phyloP scores from a whole-genome alignment of 2,797 vertebrate genomes.

The Protosalanx chinensis region DNA sequence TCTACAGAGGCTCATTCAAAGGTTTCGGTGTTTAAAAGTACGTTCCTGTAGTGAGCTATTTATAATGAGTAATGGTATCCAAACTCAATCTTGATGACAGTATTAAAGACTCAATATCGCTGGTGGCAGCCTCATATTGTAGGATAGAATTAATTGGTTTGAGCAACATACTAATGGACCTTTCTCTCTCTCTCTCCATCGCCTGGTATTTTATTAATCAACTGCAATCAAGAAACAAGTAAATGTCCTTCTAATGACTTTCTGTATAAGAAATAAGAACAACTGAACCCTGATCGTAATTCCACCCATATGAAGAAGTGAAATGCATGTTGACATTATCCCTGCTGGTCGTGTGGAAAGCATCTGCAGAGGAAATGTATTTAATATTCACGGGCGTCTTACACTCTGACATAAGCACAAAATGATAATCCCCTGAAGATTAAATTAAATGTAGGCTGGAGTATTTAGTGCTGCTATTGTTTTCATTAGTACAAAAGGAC shows the following conservation, averaged over 20 bases:
- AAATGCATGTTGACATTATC: slow-evolving; percentile 76
- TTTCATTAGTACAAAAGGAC: slow-evolving; percentile 72
- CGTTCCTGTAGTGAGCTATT: slow-evolving; percentile 55
- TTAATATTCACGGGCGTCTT: slow-evolving; percentile 71
- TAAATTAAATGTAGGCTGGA: slow-evolving; percentile 75
- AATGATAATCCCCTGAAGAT: slow-evolving; percentile 75
- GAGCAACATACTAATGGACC: slow-evolving; percentile 63
- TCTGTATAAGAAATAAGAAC: slow-evolving; percentile 29
- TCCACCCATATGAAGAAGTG: slow-evolving; percentile 72
- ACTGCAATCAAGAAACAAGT: slow-evolving; percentile 53
- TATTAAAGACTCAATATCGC: slow-evolving; percentile 53
- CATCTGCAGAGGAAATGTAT: slow-evolving; percentile 74
- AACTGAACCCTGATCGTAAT: slow-evolving; percentile 51
- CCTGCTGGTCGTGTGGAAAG: slow-evolving; percentile 50
- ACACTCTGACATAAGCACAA: slow-evolving; percentile 65
- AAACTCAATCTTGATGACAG: slow-evolving; percentile 46
- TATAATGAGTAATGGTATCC: slow-evolving; percentile 55
- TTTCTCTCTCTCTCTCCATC: slow-evolving; percentile 6
- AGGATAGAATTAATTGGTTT: slow-evolving; percentile 63
- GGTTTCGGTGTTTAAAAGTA: neutral
- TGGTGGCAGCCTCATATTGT: slow-evolving; percentile 58
- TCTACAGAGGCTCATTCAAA: neutral
- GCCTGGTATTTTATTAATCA: slow-evolving; percentile 69
- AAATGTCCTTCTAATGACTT: slow-evolving; percentile 66
- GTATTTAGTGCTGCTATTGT: slow-evolving; percentile 75